phyloP scores from a whole-genome alignment of 92 coral and sea anemone genomes.

The Pocillopora grandis region DNA sequence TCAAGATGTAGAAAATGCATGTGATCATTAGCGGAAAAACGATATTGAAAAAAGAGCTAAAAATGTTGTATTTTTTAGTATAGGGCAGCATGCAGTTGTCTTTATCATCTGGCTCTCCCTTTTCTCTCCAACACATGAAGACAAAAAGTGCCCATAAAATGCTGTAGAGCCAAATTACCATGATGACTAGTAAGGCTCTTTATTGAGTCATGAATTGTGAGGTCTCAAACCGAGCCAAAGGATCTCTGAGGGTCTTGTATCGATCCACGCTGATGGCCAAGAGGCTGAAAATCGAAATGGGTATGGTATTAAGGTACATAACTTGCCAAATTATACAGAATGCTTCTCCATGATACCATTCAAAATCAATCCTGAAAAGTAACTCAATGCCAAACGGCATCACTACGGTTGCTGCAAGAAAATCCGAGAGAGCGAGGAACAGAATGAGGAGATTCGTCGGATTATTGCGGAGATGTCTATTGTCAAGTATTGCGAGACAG shows the following conservation, averaged over 20 bases:
- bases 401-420: conserved; percentile 37
- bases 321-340: conserved; percentile 66
- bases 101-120: not conserved
- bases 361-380: conserved; percentile 40
- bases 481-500: conserved; percentile 42
- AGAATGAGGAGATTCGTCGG: conserved; percentile 60
- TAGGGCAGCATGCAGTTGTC: conserved; percentile 57
- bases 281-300: conserved; percentile 68
- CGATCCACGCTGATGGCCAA: conserved; percentile 76
- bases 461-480: conserved; percentile 45
- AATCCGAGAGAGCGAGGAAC: conserved; percentile 59
- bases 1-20: conserved; percentile 55
- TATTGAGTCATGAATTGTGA: conserved; percentile 70
- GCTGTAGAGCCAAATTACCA: conserved; percentile 70
- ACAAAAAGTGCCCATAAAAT: conserved; percentile 59
- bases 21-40: conserved; percentile 56
- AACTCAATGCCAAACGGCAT: conserved; percentile 71
- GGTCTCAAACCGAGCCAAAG: conserved; percentile 57
- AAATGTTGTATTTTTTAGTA: conserved; percentile 33
- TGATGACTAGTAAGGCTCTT: conserved; percentile 48
- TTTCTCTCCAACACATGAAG: conserved; percentile 38
- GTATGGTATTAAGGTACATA: conserved; percentile 54
- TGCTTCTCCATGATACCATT: conserved; percentile 64
- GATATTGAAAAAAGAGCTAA: conserved; percentile 55
- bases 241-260: conserved; percentile 73